Base-by-base conservation (phyloP, 2,888 invertebrate genomes). In the Acronicta psi region DNA sequence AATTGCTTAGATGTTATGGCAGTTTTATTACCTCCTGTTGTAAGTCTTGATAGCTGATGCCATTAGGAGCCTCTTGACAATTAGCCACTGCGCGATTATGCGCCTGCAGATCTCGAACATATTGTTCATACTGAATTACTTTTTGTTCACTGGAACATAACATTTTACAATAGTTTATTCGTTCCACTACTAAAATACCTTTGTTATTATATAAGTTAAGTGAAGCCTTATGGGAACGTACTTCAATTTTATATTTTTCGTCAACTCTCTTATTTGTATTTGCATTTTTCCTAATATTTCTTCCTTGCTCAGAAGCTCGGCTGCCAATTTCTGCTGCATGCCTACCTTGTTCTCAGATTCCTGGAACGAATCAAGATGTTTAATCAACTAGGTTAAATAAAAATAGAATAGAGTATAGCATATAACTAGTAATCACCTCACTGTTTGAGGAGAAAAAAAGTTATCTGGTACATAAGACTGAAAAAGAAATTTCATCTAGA, bases 281-380 rank as follows among this genome's bases (percentile, higher is more conserved):
- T 93, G 93, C 91, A 94, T 90, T 69, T 94, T 92, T 45, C 82
- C 83, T 55, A 93, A 73, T 61, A 91, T 83, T 83, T 94, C 93
- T 64, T 94, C 94, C 68, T 94, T 95, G 64, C 83, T 90, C 8
- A 92, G 67, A 29, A 95, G 84, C 63, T 95, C 94, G 8, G 90
- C 90, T 5, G 93, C 92, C 69, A 95, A 66, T 77, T 93, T 94
- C 70, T 94, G 93, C 80, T 94, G 92, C 77, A 92, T 87, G 36
- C 90, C 90, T 70, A 90, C 83, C 79, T 92, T 92, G 70, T 90
- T 89, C 17, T 94, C 93, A 0, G 91, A 79, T 66, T 93, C 93
- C 89, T 91, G 81, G 62, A 88, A 89, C 7, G n/a, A 13, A 55
- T 25, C 10, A 56, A 45, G 9, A 16, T 40, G 50, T 43, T 40